These are phyloP conservation scores for Pygocentrus nattereri DNA, from an alignment of 2,797 vertebrate species.

Conservation along the genomic window DNA sequence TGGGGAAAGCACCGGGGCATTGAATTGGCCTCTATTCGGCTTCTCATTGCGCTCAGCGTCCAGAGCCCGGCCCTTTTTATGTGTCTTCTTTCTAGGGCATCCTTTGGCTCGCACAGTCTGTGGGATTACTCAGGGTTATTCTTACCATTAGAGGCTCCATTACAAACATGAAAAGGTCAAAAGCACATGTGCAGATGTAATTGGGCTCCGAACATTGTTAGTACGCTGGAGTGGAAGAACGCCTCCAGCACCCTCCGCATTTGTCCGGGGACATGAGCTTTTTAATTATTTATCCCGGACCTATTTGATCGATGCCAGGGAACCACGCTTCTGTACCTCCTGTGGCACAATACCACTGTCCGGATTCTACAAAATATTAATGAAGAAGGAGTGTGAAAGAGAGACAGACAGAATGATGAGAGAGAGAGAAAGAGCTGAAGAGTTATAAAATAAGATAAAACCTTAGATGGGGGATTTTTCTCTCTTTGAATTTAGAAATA, in stretches of 20 bases:
- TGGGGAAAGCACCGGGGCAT: constrained; percentile 18
- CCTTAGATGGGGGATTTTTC: constrained; percentile 37
- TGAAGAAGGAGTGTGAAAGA: constrained; percentile 54
- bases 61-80: constrained; percentile 23
- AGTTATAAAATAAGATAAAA: constrained; percentile 40
- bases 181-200: constrained; percentile 50
- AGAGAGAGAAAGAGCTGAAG: background rate
- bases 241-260: constrained; percentile 34
- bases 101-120: constrained; percentile 22
- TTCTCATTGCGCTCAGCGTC: constrained; percentile 11
- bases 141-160: constrained; percentile 51
- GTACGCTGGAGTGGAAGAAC: constrained; percentile 38
- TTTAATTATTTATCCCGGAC: constrained; percentile 64
- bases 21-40: constrained; percentile 44
- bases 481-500: constrained; percentile 44
- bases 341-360: constrained; percentile 59
- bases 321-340: constrained; percentile 56
- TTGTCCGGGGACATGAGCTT: constrained; percentile 54
- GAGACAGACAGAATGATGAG: constrained; percentile 26
- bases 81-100: constrained; percentile 6
- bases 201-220: constrained; percentile 55
- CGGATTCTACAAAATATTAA: constrained; percentile 62
- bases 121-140: constrained; percentile 51
- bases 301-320: constrained; percentile 64
- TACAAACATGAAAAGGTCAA: constrained; percentile 55